Base-by-base conservation (phyloP, 2,888 invertebrate genomes). In the Penaeus monodon region DNA sequence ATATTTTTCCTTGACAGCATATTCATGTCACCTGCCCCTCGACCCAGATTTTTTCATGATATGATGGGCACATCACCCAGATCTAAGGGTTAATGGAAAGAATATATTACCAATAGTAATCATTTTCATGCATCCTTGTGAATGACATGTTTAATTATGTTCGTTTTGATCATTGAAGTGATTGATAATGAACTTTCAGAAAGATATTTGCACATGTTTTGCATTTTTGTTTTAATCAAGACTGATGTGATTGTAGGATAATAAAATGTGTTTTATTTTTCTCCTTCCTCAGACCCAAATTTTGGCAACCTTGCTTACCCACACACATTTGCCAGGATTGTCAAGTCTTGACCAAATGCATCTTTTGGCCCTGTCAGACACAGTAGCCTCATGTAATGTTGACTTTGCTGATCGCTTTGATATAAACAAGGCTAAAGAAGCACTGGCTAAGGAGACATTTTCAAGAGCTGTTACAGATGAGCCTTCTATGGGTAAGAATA, bases 341-440 rank as follows among this genome's bases (percentile, higher is more conserved):
- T 98, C 97, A 7, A 98, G 98, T 90, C 94, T 99, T 84, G 99
- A 99, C 93, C 99, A 99, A 93, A 99, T 99, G 99, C 99, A 99
- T 93, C 94, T 99, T 89, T 93, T 99, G n/a, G 99, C 99, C 1
- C 93, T 99, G 88, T 99, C 99, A 22, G 99, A 99, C 92, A 99
- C 99, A 0, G 98, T 99, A 0, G 96, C 98, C 0, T 97, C 97
- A 0, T 97, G 97, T 91, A 97, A 97, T 89, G 91, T 91, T 22
- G 91, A 90, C 68, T 90, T 85, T 90, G 91, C 90, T 89, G 91
- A 89, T 90, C 91, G 87, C 20, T 90, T 91, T 63, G 96, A 97
- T 0, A 97, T 97, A 92, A 94, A 96, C 87, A 95, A 97, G 91
- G 95, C 95, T 2, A 95, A 95, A 44, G 95, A 95, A 91, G 94